Conservation (phyloP, 2,888 invertebrate species). For the Ethmia dodecea region DNA sequence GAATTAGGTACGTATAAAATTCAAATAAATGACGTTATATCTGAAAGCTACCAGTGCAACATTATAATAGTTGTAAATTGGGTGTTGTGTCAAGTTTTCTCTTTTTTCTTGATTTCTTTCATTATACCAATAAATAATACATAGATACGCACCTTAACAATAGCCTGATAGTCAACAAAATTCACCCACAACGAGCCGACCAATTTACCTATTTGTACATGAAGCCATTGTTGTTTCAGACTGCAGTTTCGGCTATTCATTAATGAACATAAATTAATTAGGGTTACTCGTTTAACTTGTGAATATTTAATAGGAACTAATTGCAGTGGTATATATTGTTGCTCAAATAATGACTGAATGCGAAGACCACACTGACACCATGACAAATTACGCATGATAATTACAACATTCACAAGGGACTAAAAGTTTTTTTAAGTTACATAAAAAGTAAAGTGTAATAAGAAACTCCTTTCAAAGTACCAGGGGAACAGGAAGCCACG, state of each 20-base stretch:
- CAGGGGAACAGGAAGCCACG: constrained; percentile 35
- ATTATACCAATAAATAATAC: constrained; percentile 21
- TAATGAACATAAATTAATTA: constrained; percentile 18
- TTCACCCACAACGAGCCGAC: constrained; percentile 23
- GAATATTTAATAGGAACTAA: too few species aligned
- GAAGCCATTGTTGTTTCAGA: constrained; percentile 12
- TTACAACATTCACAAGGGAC: too few species aligned
- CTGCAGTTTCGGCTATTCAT: constrained; percentile 14
- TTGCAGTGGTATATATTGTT: too few species aligned
- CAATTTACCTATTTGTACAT: constrained; percentile 24
- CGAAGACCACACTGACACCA: too few species aligned
- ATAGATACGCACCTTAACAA: constrained; percentile 33
- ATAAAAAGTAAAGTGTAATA: too few species aligned
- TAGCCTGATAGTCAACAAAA: constrained; percentile 23
- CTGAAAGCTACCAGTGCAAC: too few species aligned
- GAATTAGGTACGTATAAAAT: too few species aligned
- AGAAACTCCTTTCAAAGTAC: constrained; percentile 20
- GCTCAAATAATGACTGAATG: too few species aligned
- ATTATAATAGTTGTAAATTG: not conserved
- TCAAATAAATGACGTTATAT: too few species aligned
- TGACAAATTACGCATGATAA: too few species aligned
- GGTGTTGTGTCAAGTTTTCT: not conserved
- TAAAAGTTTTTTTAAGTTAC: too few species aligned
- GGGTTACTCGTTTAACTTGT: too few species aligned
- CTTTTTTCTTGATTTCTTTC: not conserved